Percentiles rank a stretch among this genome's conserved stretches.
phyloP scores from a whole-genome alignment of 2,113 vertebrate species.

The Tonatia bakeri region DNA sequence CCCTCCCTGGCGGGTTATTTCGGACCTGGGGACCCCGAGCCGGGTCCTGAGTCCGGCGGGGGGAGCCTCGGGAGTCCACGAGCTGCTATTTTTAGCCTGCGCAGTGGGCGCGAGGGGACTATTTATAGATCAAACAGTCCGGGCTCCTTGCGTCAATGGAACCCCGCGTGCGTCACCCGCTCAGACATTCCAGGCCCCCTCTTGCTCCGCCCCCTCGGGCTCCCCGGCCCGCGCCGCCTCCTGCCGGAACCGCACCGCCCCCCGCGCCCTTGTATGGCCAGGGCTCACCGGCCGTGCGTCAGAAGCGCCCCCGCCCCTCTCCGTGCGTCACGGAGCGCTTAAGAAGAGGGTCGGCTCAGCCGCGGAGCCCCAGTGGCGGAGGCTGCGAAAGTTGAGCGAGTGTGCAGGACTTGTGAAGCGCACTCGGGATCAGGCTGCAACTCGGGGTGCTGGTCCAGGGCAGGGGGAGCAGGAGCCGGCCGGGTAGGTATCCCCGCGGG shows the following conservation, averaged over 20 bases:
- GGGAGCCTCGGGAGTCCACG: background rate
- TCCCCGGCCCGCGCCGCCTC: slow-evolving; percentile 73
- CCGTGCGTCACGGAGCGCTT: slow-evolving; percentile 88
- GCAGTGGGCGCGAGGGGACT: slow-evolving; percentile 71
- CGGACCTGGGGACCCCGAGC: background rate
- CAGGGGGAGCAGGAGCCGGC: background rate
- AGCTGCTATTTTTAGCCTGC: slow-evolving; percentile 85
- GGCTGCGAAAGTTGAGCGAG: slow-evolving; percentile 47
- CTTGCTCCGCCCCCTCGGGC: slow-evolving; percentile 81
- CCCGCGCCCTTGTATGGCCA: slow-evolving; percentile 86
- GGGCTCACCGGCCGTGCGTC: slow-evolving; percentile 78
- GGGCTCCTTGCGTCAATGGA: slow-evolving; percentile 93
- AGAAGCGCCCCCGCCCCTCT: slow-evolving; percentile 73
- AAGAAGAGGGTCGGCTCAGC: slow-evolving; percentile 71
- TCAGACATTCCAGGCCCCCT: slow-evolving; percentile 77
- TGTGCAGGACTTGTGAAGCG: background rate
- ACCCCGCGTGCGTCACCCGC: slow-evolving; percentile 93
- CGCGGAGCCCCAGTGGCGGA: slow-evolving; percentile 71
- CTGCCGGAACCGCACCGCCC: slow-evolving; percentile 84
- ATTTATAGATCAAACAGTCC: slow-evolving; percentile 90
- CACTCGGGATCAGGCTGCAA: slow-evolving; percentile 3
- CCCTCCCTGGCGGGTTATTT: slow-evolving; percentile 12
- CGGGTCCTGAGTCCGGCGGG: background rate
- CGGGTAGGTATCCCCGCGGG: slow-evolving; percentile 30
- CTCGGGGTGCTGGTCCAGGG: slow-evolving; percentile 54